These are phyloP conservation scores for Aphis craccivora DNA, from an alignment of 1,140 invertebrate species.

Conservation along the genomic window DNA sequence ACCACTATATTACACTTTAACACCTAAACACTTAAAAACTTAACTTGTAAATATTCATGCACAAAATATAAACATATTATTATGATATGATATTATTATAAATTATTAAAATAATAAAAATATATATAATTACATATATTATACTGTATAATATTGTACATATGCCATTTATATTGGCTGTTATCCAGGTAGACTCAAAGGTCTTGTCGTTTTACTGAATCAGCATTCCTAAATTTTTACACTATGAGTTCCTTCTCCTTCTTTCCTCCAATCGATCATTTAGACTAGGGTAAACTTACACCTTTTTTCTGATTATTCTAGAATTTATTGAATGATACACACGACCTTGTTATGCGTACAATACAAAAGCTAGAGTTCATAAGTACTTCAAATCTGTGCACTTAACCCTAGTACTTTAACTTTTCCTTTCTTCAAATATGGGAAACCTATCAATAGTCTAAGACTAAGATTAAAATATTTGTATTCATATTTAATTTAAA, in stretches of 20 bases:
- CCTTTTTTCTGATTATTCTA: not conserved
- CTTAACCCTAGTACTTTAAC: not conserved
- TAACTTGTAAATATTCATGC: too few relatives aligned
- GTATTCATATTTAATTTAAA: not conserved
- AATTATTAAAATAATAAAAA: not conserved
- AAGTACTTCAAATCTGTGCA: not conserved
- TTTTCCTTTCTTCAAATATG: not conserved
- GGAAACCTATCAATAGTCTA: not conserved
- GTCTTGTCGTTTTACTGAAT: conserved; percentile 45
- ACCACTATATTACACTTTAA: too few relatives aligned
- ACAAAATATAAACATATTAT: not conserved
- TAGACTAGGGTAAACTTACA: not conserved
- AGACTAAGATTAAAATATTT: not conserved
- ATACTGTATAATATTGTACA: not conserved
- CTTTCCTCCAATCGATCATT: too few relatives aligned
- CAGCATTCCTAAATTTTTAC: not conserved
- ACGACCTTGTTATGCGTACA: not conserved
- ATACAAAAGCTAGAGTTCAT: not conserved
- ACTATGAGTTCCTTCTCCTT: not conserved
- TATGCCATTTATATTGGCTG: conserved; percentile 24
- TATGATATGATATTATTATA: not conserved
- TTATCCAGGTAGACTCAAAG: conserved; percentile 24
- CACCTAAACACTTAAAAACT: too few relatives aligned
- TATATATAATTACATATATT: not conserved
- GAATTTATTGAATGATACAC: not conserved